A percentile compares a stretch with the other conserved stretches of the same genome.
Conservation (phyloP, 2,888 invertebrate genomes). For the Julus scandinavius region DNA sequence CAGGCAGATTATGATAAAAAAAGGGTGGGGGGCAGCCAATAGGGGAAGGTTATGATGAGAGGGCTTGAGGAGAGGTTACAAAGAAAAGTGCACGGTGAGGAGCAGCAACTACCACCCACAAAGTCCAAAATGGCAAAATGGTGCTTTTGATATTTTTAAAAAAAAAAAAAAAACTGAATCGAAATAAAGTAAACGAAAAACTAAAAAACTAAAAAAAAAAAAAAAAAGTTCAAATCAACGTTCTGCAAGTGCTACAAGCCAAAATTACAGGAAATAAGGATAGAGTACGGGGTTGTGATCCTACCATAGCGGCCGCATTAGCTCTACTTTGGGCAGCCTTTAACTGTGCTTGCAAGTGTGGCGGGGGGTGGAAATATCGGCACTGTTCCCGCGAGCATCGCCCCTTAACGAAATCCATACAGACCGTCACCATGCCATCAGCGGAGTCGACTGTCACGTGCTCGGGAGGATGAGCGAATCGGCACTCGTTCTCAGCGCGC, state of each 20-base stretch:
- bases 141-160: slow-evolving; percentile 49
- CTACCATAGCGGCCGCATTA: slow-evolving; percentile 66
- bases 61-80: slow-evolving; percentile 48
- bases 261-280: slow-evolving; percentile 49
- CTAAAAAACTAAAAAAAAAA: slow-evolving; percentile 56
- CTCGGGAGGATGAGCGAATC: slow-evolving; percentile 98
- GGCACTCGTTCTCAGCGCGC: slow-evolving; percentile 97
- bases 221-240: slow-evolving; percentile 49
- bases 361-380: slow-evolving; percentile 99
- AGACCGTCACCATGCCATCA: slow-evolving; percentile 99
- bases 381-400: slow-evolving; percentile 99
- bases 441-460: slow-evolving; percentile 89
- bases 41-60: slow-evolving; percentile 51
- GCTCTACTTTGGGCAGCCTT: slow-evolving; percentile 84
- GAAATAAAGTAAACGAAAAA: slow-evolving; percentile 54
- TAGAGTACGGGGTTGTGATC: slow-evolving; percentile 58
- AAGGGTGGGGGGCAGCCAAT: slow-evolving; percentile 26
- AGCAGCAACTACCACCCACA: slow-evolving; percentile 57
- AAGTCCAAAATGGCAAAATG: slow-evolving; percentile 48
- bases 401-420: slow-evolving; percentile 99
- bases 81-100: slow-evolving; percentile 55
- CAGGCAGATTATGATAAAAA: neutral
- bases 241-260: slow-evolving; percentile 54
- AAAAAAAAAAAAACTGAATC: slow-evolving; percentile 44
- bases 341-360: slow-evolving; percentile 99